These are phyloP conservation scores for Lasiurus cinereus DNA, from an alignment of 2,113 vertebrate species.

Conservation along the genomic window DNA sequence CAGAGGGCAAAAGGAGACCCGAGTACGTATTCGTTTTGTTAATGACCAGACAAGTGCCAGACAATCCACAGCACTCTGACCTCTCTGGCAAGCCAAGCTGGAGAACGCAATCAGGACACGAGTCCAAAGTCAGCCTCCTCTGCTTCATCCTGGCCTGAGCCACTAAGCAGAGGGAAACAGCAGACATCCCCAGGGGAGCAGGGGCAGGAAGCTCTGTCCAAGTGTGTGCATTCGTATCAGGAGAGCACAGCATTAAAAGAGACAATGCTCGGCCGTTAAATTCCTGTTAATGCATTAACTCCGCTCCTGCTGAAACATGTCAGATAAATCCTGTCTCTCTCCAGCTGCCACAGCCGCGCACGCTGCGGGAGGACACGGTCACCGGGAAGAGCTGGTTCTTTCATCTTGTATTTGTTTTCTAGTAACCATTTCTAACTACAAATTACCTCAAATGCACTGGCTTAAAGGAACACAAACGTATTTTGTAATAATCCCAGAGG, in stretches of 20 bases:
- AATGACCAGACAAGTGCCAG: neutral
- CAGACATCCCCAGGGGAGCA: neutral
- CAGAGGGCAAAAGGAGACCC: neutral
- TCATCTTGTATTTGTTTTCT: neutral
- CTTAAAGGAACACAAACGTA: conserved; percentile 48
- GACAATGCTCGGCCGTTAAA: neutral
- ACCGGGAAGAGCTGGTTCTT: neutral
- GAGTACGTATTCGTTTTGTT: neutral
- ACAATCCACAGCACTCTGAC: neutral
- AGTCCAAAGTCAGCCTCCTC: neutral
- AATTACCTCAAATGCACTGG: neutral
- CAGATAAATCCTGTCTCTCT: neutral
- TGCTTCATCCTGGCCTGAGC: neutral
- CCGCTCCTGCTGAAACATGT: neutral
- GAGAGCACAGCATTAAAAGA: neutral
- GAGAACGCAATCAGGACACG: neutral
- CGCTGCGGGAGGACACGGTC: neutral
- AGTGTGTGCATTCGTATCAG: neutral
- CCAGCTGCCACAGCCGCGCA: conserved; percentile 42
- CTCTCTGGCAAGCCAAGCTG: neutral
- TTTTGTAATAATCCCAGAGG: neutral
- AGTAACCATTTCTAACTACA: conserved; percentile 8
- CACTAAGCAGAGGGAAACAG: neutral
- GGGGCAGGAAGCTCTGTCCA: neutral
- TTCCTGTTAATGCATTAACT: neutral